Percentiles rank a stretch among this genome's conserved stretches.
Evolutionary conservation across 2,797 vertebrate species (phyloP).

Genomic region (Psittacula derbiana): DNA sequence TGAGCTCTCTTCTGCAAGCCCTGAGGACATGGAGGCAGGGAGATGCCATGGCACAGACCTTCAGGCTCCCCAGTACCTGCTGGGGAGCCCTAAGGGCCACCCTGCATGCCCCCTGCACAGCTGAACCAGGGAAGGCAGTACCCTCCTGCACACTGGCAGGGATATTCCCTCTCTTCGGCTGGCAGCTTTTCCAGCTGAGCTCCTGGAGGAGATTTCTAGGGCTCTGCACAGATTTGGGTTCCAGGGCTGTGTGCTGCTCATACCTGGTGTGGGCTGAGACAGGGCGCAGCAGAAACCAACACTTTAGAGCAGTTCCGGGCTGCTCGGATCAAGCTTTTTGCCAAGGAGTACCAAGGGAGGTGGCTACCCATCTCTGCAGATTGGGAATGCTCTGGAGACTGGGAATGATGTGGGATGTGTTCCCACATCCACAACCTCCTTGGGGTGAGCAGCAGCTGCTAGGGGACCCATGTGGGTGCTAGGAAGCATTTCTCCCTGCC

Average conservation of each 20-base stretch:
- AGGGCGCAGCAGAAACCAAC: neutral
- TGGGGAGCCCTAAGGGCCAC: accelerated
- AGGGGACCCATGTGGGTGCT: accelerated
- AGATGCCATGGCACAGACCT: neutral
- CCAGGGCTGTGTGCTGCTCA: neutral
- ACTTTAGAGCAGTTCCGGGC: neutral
- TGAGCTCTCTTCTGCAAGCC: neutral
- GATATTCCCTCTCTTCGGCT: neutral
- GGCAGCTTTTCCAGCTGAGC: neutral
- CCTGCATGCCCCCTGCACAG: accelerated
- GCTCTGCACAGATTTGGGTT: neutral
- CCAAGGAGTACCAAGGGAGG: accelerated
- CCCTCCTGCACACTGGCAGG: neutral
- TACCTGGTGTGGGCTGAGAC: neutral
- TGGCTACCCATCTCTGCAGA: neutral
- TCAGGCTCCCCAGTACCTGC: accelerated
- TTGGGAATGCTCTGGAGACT: neutral
- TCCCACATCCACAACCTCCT: accelerated
- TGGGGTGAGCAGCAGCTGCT: neutral
- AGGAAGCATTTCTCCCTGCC: neutral
- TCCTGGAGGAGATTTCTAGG: neutral
- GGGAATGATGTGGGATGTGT: neutral
- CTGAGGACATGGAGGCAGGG: neutral
- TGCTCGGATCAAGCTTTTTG: neutral
- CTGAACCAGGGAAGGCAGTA: accelerated